These are phyloP conservation scores for Oligia fasciuncula DNA, from an alignment of 2,888 invertebrate species.

Conservation along the genomic window DNA sequence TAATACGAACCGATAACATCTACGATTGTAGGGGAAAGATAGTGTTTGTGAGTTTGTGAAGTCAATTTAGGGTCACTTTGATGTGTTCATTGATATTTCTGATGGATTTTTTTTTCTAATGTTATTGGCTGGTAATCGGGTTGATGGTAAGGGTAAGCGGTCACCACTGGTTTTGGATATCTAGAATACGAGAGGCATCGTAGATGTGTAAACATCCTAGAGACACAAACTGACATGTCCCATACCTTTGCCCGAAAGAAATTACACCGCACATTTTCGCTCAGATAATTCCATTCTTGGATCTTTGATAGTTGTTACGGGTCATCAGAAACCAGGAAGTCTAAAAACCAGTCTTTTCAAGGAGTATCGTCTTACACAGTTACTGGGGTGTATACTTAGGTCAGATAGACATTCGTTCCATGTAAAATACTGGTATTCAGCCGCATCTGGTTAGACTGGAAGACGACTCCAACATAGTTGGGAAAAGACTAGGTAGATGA, in stretches of 20 bases:
- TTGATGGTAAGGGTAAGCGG: neutral
- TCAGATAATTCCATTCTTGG: neutral
- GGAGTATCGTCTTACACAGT: too few relatives aligned
- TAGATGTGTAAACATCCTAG: neutral
- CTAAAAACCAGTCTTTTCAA: neutral
- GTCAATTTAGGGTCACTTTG: constrained; percentile 48
- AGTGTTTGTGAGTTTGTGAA: constrained; percentile 38
- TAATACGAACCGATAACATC: constrained; percentile 57
- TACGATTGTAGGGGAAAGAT: constrained; percentile 39
- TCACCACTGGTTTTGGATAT: neutral
- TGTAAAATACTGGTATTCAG: neutral
- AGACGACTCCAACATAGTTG: neutral
- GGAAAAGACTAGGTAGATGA: neutral
- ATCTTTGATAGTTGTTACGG: neutral
- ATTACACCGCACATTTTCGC: neutral
- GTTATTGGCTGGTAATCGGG: too few relatives aligned
- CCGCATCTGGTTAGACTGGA: too few relatives aligned
- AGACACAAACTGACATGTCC: too few relatives aligned
- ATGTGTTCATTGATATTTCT: constrained; percentile 35
- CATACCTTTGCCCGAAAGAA: neutral
- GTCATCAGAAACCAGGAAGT: neutral
- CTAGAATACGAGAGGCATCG: neutral
- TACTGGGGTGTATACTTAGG: too few relatives aligned
- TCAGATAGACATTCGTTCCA: neutral
- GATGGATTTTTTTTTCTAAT: neutral